phyloP scores from a whole-genome alignment of 2,888 invertebrate genomes.

The Papilio demoleus region DNA sequence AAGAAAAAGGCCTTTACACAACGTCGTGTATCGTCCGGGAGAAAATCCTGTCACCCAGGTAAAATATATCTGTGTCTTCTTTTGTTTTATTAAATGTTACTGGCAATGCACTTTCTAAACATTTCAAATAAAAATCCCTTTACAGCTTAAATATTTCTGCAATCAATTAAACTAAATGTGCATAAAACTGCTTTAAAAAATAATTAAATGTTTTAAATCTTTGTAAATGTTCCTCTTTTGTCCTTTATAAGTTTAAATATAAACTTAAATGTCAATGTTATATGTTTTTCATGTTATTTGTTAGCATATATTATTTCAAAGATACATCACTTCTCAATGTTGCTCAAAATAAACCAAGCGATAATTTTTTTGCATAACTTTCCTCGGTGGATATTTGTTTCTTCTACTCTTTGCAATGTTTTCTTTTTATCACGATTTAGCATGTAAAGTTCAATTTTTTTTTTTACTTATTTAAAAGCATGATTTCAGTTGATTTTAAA shows the following conservation, averaged over 20 bases:
- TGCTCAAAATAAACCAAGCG: slow-evolving; percentile 12
- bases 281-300: slow-evolving; percentile 20
- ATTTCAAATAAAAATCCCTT: slow-evolving; percentile 25
- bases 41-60: slow-evolving; percentile 97
- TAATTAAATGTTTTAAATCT: slow-evolving; percentile 14
- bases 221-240: slow-evolving; percentile 8
- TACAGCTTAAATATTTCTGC: slow-evolving; percentile 25
- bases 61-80: slow-evolving; percentile 54
- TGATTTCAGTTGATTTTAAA: slow-evolving; percentile 39
- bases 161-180: slow-evolving; percentile 15
- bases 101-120: slow-evolving; percentile 33
- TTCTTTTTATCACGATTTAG: slow-evolving; percentile 67
- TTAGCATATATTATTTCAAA: neutral
- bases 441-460: slow-evolving; percentile 54
- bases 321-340: neutral
- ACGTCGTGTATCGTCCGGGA: slow-evolving; percentile 94
- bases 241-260: slow-evolving; percentile 1
- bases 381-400: slow-evolving; percentile 48
- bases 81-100: slow-evolving; percentile 26
- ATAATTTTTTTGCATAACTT: slow-evolving; percentile 17
- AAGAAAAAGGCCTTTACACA: slow-evolving; percentile 93
- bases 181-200: slow-evolving; percentile 25
- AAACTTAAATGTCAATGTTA: slow-evolving; percentile 9
- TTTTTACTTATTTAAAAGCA: slow-evolving; percentile 51
- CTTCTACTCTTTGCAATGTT: slow-evolving; percentile 81